Percentiles rank a stretch among this genome's conserved stretches.
Evolutionary conservation across 2,113 vertebrate species (phyloP).

Genomic region (Crotalus tigris): DNA sequence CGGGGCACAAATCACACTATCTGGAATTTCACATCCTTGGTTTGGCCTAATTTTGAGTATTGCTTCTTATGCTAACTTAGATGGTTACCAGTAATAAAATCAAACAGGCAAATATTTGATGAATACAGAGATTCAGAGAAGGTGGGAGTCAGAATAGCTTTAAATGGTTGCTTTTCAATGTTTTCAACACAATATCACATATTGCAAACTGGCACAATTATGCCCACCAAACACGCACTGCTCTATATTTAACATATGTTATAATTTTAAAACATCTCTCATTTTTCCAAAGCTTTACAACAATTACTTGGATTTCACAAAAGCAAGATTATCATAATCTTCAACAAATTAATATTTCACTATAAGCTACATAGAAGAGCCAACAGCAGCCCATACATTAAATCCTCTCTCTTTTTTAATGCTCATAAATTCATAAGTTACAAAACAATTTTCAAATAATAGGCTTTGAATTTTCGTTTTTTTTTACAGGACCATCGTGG

Average conservation of each 20-base stretch:
- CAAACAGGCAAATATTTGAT: conserved; percentile 14
- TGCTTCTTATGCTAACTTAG: conserved; percentile 38
- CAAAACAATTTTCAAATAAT: conserved; percentile 4
- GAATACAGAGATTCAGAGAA: neutral
- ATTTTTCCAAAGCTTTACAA: conserved; percentile 33
- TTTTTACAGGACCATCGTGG: conserved; percentile 38
- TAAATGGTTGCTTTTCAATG: conserved; percentile 4
- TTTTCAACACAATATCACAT: neutral
- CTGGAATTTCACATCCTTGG: conserved; percentile 10
- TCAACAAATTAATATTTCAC: conserved; percentile 40
- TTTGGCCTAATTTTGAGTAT: conserved; percentile 15
- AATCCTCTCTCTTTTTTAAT: conserved; percentile 15
- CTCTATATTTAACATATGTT: conserved; percentile 30
- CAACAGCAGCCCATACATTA: conserved; percentile 12
- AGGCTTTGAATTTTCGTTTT: neutral
- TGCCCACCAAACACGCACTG: conserved; percentile 46
- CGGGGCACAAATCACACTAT: conserved; percentile 38
- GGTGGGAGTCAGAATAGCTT: neutral
- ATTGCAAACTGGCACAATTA: conserved; percentile 39
- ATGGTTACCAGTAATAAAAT: conserved; percentile 16
- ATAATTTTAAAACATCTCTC: conserved; percentile 48
- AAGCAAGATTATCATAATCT: neutral
- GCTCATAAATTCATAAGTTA: conserved; percentile 32
- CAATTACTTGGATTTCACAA: neutral
- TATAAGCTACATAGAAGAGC: conserved; percentile 35